phyloP scores from a whole-genome alignment of 1,140 invertebrate genomes.

The Chrysopa pallens region DNA sequence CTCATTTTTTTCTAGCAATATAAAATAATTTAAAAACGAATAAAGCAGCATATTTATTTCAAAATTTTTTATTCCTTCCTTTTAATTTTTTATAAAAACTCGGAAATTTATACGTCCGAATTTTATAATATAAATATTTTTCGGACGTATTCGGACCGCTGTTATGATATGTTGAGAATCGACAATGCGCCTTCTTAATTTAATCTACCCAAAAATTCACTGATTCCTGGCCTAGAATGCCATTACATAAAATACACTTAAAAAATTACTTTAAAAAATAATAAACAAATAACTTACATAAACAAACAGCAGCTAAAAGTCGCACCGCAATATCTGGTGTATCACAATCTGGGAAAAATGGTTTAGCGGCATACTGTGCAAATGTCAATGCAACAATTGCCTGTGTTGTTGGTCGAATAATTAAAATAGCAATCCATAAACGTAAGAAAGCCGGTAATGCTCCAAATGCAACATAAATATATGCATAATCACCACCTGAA shows the following conservation, averaged over 20 bases:
- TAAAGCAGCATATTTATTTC: too few relatives aligned
- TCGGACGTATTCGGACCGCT: too few relatives aligned
- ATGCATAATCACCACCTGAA: constrained; percentile 78
- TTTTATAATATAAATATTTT: too few relatives aligned
- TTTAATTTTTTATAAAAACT: too few relatives aligned
- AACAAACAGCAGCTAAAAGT: constrained; percentile 50
- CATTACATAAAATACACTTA: too few relatives aligned
- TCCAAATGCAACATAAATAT: constrained; percentile 73
- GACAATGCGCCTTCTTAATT: not conserved
- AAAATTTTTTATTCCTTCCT: too few relatives aligned
- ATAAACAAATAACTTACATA: constrained; percentile 40
- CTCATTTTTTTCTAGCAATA: too few relatives aligned
- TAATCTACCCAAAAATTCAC: not conserved
- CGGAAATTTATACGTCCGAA: too few relatives aligned
- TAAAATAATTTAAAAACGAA: too few relatives aligned
- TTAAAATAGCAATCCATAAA: constrained; percentile 72
- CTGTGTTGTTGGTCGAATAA: constrained; percentile 67
- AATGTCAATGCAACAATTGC: constrained; percentile 72
- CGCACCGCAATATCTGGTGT: constrained; percentile 44
- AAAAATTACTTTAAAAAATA: too few relatives aligned
- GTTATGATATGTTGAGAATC: too few relatives aligned
- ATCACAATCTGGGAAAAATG: constrained; percentile 58
- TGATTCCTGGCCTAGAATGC: not conserved
- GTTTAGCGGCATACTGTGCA: constrained; percentile 61
- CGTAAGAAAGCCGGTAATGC: constrained; percentile 74